phyloP scores from a whole-genome alignment of 2,113 vertebrate genomes.

The Parus major region DNA sequence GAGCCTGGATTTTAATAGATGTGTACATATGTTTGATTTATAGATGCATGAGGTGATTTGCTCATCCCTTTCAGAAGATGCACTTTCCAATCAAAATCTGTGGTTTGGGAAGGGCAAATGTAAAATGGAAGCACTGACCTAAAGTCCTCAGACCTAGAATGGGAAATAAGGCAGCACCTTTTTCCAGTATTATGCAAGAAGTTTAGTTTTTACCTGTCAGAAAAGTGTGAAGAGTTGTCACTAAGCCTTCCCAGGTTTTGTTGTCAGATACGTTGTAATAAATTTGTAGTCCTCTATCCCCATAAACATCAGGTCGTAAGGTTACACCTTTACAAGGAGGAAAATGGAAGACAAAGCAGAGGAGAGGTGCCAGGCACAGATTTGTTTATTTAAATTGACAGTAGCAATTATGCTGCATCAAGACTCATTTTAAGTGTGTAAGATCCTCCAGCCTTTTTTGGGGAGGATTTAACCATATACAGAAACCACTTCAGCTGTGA shows the following conservation, averaged over 20 bases:
- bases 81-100: background rate
- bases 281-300: conserved; percentile 79
- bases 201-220: conserved; percentile 74
- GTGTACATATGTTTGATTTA: background rate
- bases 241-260: conserved; percentile 74
- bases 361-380: background rate
- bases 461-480: background rate
- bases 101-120: background rate
- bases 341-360: background rate
- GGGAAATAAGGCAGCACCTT: background rate
- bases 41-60: background rate
- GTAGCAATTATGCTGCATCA: background rate
- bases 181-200: background rate
- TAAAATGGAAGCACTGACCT: background rate
- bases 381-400: background rate
- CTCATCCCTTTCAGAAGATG: background rate
- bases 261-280: conserved; percentile 80
- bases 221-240: conserved; percentile 74
- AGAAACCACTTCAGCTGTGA: background rate
- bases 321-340: conserved; percentile 76
- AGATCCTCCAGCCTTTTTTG: background rate
- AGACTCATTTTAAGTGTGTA: background rate
- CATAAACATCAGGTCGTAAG: conserved; percentile 81
- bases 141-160: background rate
- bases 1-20: background rate